Conservation (phyloP, 2,113 vertebrate genomes). For the Ardeotis arabs region DNA sequence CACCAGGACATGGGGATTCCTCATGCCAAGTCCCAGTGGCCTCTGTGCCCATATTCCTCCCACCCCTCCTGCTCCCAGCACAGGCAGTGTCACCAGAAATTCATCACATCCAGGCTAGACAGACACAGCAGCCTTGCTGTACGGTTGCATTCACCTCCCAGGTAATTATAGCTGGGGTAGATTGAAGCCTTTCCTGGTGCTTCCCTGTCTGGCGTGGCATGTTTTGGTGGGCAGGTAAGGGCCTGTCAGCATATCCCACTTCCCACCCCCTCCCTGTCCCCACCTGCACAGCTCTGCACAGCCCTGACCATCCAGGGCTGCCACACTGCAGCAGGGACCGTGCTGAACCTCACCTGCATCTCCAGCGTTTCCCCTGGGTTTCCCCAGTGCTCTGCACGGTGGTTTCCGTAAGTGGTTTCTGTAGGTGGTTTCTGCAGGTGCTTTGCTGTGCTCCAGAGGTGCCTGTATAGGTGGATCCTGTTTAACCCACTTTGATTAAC, state of each 20-base stretch:
- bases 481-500: background rate
- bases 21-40: background rate
- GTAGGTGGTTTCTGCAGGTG: background rate
- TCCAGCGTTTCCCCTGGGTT: background rate
- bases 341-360: background rate
- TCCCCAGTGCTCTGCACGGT: fast-evolving
- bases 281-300: background rate
- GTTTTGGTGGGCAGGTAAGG: background rate
- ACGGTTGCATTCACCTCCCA: background rate
- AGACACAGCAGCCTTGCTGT: background rate
- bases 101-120: fast-evolving
- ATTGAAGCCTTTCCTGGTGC: background rate
- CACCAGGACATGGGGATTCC: fast-evolving
- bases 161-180: background rate
- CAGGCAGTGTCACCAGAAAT: background rate
- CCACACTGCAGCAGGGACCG: fast-evolving
- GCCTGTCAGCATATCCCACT: background rate
- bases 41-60: background rate
- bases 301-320: background rate
- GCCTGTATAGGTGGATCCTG: background rate
- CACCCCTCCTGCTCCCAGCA: background rate
- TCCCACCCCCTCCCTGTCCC: background rate
- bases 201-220: background rate
- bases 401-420: background rate
- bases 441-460: background rate